Evolutionary conservation across 1,140 invertebrate genomes (phyloP).

Genomic region (Pseudomyrmex cubaensis): DNA sequence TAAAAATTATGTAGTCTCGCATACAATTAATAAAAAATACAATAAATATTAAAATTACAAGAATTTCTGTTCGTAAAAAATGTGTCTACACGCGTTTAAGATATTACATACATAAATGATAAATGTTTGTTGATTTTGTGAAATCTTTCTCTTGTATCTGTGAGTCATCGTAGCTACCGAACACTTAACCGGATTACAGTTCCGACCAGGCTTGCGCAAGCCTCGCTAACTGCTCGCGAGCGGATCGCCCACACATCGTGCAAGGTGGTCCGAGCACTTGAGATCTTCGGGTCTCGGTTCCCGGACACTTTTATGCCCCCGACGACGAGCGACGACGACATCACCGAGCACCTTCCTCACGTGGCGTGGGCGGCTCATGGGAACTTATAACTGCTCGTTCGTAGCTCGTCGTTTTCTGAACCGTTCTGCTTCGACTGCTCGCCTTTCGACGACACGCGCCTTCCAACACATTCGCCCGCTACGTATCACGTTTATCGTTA

Average conservation of each 20-base stretch:
- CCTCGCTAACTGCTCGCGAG: slow-evolving; percentile 68
- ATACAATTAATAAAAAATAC: too few relatives aligned
- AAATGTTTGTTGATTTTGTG: slow-evolving; percentile 25
- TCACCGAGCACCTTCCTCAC: slow-evolving; percentile 79
- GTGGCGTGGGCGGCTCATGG: slow-evolving; percentile 80
- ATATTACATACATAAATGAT: not conserved
- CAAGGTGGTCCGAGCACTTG: slow-evolving; percentile 81
- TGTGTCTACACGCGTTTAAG: not conserved
- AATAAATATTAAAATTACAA: not conserved
- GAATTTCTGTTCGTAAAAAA: not conserved
- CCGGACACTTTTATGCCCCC: slow-evolving; percentile 83
- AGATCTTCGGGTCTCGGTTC: slow-evolving; percentile 77
- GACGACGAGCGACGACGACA: slow-evolving; percentile 81
- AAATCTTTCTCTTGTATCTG: slow-evolving; percentile 11
- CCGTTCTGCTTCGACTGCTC: slow-evolving; percentile 51
- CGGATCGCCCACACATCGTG: slow-evolving; percentile 78
- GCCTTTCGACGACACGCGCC: slow-evolving; percentile 30
- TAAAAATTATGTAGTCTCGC: too few relatives aligned
- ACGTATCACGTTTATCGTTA: not conserved
- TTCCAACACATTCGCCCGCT: not conserved
- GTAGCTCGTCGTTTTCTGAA: slow-evolving; percentile 53
- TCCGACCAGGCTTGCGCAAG: slow-evolving; percentile 77
- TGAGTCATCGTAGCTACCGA: slow-evolving; percentile 52
- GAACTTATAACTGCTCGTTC: slow-evolving; percentile 74
- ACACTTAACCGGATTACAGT: slow-evolving; percentile 53